A percentile compares a stretch with the other conserved stretches of the same genome.
Evolutionary conservation across 2,797 vertebrate genomes (phyloP).

Genomic region (Champsocephalus gunnari): DNA sequence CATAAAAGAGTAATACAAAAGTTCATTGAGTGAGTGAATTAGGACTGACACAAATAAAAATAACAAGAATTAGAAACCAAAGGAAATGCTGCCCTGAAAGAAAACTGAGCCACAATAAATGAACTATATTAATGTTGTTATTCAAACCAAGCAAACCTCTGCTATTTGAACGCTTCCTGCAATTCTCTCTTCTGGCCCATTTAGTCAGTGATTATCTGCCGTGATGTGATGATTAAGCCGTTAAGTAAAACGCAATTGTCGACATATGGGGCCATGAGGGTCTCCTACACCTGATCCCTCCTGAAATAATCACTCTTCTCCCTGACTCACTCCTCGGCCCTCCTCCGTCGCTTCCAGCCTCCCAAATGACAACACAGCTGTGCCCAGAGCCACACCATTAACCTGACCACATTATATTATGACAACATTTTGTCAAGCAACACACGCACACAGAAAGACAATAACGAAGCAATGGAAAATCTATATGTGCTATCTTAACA

Average conservation of each 20-base stretch:
- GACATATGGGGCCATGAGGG: constrained; percentile 44
- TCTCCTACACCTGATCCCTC: constrained; percentile 69
- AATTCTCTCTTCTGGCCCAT: constrained; percentile 26
- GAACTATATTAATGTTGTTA: background rate
- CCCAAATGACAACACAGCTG: constrained; percentile 64
- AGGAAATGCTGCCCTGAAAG: background rate
- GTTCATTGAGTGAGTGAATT: background rate
- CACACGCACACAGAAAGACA: constrained; percentile 6
- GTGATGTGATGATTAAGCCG: constrained; percentile 65
- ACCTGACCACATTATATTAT: constrained; percentile 40
- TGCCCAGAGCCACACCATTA: constrained; percentile 38
- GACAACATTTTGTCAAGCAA: constrained; percentile 29
- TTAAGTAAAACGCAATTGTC: constrained; percentile 60
- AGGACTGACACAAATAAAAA: background rate
- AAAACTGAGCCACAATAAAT: background rate
- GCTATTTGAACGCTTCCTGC: background rate
- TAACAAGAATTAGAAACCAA: background rate
- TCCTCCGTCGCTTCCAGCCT: constrained; percentile 18
- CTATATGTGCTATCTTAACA: background rate
- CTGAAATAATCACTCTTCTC: constrained; percentile 23
- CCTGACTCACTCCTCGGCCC: constrained; percentile 11
- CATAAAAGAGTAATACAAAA: background rate
- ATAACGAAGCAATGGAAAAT: constrained; percentile 1
- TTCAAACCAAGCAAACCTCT: constrained; percentile 2
- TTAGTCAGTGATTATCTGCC: constrained; percentile 55